Evolutionary conservation across 30 jellyfish, hydroid and myxozoan genomes (phyloP), one percentile per base, ranked within the genome.

Genomic region (Turritopsis rubra): DNA sequence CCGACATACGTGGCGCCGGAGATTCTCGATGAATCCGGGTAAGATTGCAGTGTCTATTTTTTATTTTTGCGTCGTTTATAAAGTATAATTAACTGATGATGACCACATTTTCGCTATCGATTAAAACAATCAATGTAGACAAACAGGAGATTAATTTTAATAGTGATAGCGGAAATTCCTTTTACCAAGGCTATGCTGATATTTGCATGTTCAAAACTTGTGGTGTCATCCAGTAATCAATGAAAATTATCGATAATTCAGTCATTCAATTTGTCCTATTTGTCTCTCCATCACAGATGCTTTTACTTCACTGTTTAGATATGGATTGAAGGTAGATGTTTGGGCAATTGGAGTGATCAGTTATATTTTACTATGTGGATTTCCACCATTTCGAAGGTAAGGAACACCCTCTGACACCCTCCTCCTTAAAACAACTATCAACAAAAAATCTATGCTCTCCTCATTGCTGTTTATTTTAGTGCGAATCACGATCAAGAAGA

Each of bases 1-100:
- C 98, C 98, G 22, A 93, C 98, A 29, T 93, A 93, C 60, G 98
- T 93, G 8, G 98, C 98, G 0, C 98, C 98, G 4, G 98, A 93
- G 66, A 93, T 93, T 16, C 85, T 93, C 5, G 98, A 93, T 82
- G 98, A 93, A 79, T 93, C 98, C 1, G 98, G 98, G 98, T 91
- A 66, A 17, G 95, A 60, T 18, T 68, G 77, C 30, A 3, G 17
- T 66, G 8, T 68, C 77, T 23, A 7, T 27, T 68, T 7, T 5
- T 41, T 13, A 41, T 41, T 41, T 13, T 41, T 41, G n/a, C n/a
- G n/a, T n/a, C n/a, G n/a, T n/a, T n/a, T n/a, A n/a, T n/a, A n/a
- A n/a, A n/a, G n/a, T n/a, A n/a, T n/a, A n/a, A n/a, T n/a, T n/a
- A n/a, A n/a, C n/a, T n/a, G 5, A 41, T 41, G 13, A 41, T 41